Evolutionary conservation across 2,113 vertebrate species (phyloP).

Genomic region (Erythrolamprus reginae): DNA sequence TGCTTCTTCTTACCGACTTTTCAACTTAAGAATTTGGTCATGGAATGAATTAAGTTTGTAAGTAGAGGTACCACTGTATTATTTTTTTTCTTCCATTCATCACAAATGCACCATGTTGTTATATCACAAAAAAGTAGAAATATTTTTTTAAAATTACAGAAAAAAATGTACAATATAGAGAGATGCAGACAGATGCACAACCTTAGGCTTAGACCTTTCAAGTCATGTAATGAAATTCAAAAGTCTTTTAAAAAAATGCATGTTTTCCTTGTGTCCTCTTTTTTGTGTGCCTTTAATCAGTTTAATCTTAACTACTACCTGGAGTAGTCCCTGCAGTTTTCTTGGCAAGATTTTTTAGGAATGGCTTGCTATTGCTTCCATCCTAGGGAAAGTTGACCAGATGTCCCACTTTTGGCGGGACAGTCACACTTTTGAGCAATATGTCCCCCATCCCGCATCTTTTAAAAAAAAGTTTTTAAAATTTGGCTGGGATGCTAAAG

Average conservation of each 20-base stretch:
- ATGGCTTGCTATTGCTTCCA: background rate
- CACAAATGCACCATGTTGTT: background rate
- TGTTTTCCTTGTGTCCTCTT: background rate
- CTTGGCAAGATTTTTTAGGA: background rate
- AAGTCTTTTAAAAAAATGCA: background rate
- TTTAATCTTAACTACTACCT: background rate
- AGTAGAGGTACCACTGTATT: too few species aligned
- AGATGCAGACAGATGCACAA: background rate
- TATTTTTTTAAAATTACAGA: background rate
- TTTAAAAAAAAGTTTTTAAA: too few species aligned
- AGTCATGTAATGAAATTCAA: background rate
- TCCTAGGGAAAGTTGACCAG: too few species aligned
- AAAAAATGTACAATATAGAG: background rate
- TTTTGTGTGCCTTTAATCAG: background rate
- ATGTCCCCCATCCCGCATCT: too few species aligned
- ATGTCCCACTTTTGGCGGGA: too few species aligned
- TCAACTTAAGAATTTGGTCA: too few species aligned
- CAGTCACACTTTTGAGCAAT: too few species aligned
- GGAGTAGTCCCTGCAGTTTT: background rate
- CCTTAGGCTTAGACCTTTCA: background rate
- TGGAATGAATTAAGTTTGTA: too few species aligned
- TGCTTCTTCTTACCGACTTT: too few species aligned
- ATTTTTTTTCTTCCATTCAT: background rate
- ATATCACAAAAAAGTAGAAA: background rate
- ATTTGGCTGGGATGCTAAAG: too few species aligned